These are phyloP conservation scores for Sebastes itinus DNA, from an alignment of 2,797 vertebrate genomes.

Conservation along the genomic window DNA sequence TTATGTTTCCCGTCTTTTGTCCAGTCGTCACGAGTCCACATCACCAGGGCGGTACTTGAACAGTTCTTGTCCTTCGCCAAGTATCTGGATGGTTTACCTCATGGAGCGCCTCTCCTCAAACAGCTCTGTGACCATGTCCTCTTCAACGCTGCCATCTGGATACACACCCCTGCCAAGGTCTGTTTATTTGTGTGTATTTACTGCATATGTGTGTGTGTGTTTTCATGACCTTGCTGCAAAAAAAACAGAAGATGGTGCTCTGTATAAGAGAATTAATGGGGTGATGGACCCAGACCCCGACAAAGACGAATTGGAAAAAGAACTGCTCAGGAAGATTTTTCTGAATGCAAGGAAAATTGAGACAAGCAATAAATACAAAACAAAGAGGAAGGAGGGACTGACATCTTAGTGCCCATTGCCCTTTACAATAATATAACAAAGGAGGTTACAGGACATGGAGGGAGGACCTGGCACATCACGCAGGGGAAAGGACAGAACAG, in stretches of 20 bases:
- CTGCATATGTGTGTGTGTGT: neutral
- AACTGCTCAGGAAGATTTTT: neutral
- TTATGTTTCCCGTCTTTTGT: neutral
- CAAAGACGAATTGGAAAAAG: neutral
- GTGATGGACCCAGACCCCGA: neutral
- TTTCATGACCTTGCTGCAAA: conserved; percentile 43
- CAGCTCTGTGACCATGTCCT: conserved; percentile 89
- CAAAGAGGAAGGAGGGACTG: neutral
- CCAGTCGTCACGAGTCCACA: conserved; percentile 96
- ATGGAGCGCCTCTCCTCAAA: conserved; percentile 95
- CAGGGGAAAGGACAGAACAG: conserved; percentile 37
- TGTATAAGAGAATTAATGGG: neutral
- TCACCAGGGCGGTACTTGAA: conserved; percentile 96
- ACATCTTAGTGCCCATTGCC: conserved; percentile 26
- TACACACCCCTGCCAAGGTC: conserved; percentile 98
- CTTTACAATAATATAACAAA: conserved; percentile 50
- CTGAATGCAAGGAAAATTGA: conserved; percentile 7
- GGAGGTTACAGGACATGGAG: conserved; percentile 12
- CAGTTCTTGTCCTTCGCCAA: conserved; percentile 98
- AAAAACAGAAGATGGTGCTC: neutral
- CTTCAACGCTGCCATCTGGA: conserved; percentile 93
- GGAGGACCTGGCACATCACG: conserved; percentile 8
- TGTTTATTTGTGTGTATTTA: conserved; percentile 37
- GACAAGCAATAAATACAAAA: conserved; percentile 3
- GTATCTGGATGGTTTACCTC: conserved; percentile 96